Percentiles rank a stretch among this genome's conserved stretches.
Evolutionary conservation across 1,140 invertebrate genomes (phyloP).

Genomic region (Mesaphorura yosii): DNA sequence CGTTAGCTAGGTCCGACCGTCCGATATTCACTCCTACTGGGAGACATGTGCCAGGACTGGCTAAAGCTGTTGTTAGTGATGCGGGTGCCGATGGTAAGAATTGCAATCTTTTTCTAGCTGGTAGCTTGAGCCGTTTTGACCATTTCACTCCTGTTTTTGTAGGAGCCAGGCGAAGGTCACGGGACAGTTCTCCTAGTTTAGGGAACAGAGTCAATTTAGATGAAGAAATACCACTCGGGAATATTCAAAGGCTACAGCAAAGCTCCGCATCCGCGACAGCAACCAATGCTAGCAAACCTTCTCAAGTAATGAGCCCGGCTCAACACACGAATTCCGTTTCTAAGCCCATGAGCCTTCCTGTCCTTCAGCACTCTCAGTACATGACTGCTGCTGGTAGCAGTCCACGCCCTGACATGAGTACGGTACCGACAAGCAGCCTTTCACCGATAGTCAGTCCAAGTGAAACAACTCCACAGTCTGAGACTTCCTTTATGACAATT

Average conservation of each 20-base stretch:
- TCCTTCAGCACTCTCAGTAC: neutral
- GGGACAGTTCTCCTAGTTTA: slow-evolving; percentile 16
- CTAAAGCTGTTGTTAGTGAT: slow-evolving; percentile 28
- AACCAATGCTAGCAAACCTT: no score
- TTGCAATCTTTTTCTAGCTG: no score
- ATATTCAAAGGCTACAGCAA: slow-evolving; percentile 8
- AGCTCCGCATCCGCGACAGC: no score
- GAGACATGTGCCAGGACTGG: slow-evolving; percentile 23
- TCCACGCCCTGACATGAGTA: neutral
- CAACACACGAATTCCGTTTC: neutral
- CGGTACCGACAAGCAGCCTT: neutral
- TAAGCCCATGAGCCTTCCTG: neutral
- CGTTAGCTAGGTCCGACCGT: slow-evolving; percentile 16
- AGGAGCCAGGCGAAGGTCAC: slow-evolving; percentile 10
- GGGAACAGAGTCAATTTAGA: slow-evolving; percentile 7
- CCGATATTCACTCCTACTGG: slow-evolving; percentile 20
- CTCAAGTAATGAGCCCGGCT: neutral
- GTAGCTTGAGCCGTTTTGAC: no score
- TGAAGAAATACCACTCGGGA: slow-evolving; percentile 27
- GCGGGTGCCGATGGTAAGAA: no score
- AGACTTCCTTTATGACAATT: slow-evolving; percentile 25
- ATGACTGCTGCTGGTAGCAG: neutral
- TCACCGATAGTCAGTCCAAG: neutral
- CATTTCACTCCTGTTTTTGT: no score
- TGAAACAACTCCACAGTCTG: slow-evolving; percentile 19